These are phyloP conservation scores for Neodiprion virginianus DNA, from an alignment of 1,140 invertebrate genomes.

Conservation along the genomic window DNA sequence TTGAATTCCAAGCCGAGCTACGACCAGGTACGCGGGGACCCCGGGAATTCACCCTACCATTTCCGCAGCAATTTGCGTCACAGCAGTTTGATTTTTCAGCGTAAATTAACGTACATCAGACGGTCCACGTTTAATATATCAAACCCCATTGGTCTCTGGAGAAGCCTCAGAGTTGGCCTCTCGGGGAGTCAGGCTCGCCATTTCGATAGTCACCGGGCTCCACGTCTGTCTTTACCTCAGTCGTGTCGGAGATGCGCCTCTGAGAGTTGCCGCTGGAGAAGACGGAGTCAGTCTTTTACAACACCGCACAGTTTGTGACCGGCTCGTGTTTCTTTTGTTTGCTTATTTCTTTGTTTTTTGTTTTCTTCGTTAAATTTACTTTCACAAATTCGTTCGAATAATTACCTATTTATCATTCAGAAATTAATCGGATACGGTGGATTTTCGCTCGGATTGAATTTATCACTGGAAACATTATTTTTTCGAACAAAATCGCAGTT, in stretches of 20 bases:
- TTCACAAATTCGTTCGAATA: too few relatives aligned
- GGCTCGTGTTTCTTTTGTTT: too few relatives aligned
- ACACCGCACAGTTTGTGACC: neutral
- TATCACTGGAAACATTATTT: too few relatives aligned
- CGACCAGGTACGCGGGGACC: neutral
- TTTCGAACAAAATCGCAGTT: too few relatives aligned
- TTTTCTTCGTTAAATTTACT: too few relatives aligned
- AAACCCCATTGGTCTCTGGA: slow-evolving; percentile 39
- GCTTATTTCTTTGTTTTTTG: too few relatives aligned
- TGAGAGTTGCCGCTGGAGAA: slow-evolving; percentile 25
- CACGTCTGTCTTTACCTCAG: slow-evolving; percentile 36
- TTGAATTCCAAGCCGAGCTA: neutral
- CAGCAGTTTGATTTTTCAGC: slow-evolving; percentile 23
- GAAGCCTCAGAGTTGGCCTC: slow-evolving; percentile 43
- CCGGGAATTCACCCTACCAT: neutral
- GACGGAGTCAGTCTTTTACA: neutral
- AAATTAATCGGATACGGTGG: too few relatives aligned
- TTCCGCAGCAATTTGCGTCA: slow-evolving; percentile 1
- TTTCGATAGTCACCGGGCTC: slow-evolving; percentile 33
- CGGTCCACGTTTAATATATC: slow-evolving; percentile 29
- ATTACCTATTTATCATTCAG: too few relatives aligned
- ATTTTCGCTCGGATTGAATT: too few relatives aligned
- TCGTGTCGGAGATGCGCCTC: slow-evolving; percentile 47
- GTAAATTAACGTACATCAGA: slow-evolving; percentile 24
- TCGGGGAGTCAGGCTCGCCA: slow-evolving; percentile 30